A percentile compares a stretch with the other conserved stretches of the same genome.
Evolutionary conservation across 2,888 invertebrate species (phyloP).

Genomic region (Drosophila rellima): DNA sequence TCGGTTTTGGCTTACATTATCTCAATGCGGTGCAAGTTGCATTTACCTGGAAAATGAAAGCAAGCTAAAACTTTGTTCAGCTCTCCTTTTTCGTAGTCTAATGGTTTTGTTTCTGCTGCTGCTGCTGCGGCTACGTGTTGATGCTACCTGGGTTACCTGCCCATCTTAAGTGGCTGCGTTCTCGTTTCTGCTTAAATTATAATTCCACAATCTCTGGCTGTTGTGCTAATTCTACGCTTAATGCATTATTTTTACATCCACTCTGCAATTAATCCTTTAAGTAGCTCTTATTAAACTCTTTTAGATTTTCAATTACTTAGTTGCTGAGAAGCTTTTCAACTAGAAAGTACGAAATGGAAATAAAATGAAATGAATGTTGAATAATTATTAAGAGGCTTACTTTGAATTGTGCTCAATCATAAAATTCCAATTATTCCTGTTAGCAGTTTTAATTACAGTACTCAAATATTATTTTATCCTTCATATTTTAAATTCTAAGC

Average conservation of each 20-base stretch:
- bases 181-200: conserved; percentile 14
- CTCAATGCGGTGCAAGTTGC: conserved; percentile 43
- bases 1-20: conserved; percentile 50
- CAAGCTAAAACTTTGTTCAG: conserved; percentile 36
- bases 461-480: no score
- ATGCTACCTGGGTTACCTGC: conserved; percentile 37
- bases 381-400: neutral
- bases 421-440: neutral
- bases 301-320: conserved; percentile 7
- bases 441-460: no score
- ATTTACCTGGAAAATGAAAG: conserved; percentile 47
- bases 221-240: conserved; percentile 19
- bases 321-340: neutral
- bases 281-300: neutral
- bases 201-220: conserved; percentile 10
- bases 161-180: conserved; percentile 35
- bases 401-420: neutral
- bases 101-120: conserved; percentile 22
- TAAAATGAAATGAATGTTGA: no score
- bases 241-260: conserved; percentile 10
- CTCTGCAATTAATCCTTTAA: neutral
- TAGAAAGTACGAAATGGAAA: neutral
- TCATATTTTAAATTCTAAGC: no score
- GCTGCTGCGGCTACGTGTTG: conserved; percentile 27
- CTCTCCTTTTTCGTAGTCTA: conserved; percentile 34